Evolutionary conservation across 1,140 invertebrate genomes (phyloP).

Genomic region (Hydropsyche tenuis): DNA sequence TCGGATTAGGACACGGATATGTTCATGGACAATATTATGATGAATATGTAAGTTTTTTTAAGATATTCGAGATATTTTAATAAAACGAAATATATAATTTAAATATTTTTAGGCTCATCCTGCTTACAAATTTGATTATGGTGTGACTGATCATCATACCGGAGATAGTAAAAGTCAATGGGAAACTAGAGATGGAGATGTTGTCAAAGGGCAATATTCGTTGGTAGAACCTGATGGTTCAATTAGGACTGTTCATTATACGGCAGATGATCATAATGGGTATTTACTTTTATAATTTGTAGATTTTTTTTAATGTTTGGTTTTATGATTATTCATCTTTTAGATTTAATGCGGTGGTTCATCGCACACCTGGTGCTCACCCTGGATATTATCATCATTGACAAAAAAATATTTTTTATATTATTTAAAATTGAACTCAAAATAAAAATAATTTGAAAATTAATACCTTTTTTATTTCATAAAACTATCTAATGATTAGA

Average conservation of each 20-base stretch:
- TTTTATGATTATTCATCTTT: constrained; percentile 7
- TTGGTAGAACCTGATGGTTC: constrained; percentile 67
- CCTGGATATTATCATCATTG: constrained; percentile 38
- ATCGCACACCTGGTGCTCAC: constrained; percentile 35
- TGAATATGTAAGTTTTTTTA: constrained; percentile 51
- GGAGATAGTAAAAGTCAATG: constrained; percentile 62
- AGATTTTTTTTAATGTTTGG: constrained; percentile 16
- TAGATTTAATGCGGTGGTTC: constrained; percentile 46
- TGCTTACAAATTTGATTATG: constrained; percentile 61
- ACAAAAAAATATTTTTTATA: neutral
- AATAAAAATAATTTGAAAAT: too few relatives aligned
- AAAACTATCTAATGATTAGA: too few relatives aligned
- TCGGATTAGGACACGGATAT: constrained; percentile 24
- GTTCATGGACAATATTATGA: constrained; percentile 48
- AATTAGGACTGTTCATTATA: constrained; percentile 59
- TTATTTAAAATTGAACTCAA: too few relatives aligned
- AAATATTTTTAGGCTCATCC: constrained; percentile 48
- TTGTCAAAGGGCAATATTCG: constrained; percentile 65
- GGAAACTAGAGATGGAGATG: constrained; percentile 60
- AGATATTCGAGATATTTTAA: neutral
- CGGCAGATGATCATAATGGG: constrained; percentile 56
- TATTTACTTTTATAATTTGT: constrained; percentile 16
- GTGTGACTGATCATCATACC: constrained; percentile 60
- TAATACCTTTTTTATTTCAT: too few relatives aligned
- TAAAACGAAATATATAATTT: neutral